Base-by-base conservation (phyloP, 2,888 invertebrate genomes). In the Oxytorus armatus region DNA sequence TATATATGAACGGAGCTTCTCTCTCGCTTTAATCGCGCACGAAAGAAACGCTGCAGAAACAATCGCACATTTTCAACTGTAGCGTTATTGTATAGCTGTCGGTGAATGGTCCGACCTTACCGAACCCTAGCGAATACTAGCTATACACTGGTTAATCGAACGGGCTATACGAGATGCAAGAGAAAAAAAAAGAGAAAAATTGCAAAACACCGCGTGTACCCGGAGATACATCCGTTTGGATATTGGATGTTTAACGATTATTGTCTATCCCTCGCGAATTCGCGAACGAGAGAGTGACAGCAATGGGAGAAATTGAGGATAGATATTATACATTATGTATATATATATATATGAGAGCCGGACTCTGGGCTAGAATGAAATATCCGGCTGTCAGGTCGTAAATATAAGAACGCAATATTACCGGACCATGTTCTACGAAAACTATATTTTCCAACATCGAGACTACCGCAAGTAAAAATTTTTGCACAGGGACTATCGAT, bases 241-340 rank as follows among this genome's bases (percentile, higher is more conserved):
- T 57, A 59, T 72, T 59, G 44, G 73, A 78, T 73, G 61, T 73
- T 66, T 44, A 73, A 66, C 72, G 59, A 68, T 78, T 73, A 68
- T 61, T 66, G 51, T 68, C 44, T 68, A 49, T 77, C 72, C 77
- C 61, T 68, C 66, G 73, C 53, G 73, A 78, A 66, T 73, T 68
- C 53, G 21, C 53, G 29, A 44, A 25, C n/a, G 25, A 51, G 55
- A 51, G 55, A 65, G 16, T 21, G 63, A 63, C 73, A 73, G 16
- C 42, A 36, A 39, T 61, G 33, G 14, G 33, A 42, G 49, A 73
- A 53, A 65, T 63, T 33, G 42, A 39, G 44, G 39, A 29, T 53
- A 53, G 29, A 16, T 49, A 5, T 18, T 65, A 1, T 65, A 5
- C n/a, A n/a, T n/a, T 47, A 44, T 39, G 21, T 49, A 14, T n/a